Conservation (phyloP, 35 echinoderm and acorn worm species). For the Amphiura filiformis region DNA sequence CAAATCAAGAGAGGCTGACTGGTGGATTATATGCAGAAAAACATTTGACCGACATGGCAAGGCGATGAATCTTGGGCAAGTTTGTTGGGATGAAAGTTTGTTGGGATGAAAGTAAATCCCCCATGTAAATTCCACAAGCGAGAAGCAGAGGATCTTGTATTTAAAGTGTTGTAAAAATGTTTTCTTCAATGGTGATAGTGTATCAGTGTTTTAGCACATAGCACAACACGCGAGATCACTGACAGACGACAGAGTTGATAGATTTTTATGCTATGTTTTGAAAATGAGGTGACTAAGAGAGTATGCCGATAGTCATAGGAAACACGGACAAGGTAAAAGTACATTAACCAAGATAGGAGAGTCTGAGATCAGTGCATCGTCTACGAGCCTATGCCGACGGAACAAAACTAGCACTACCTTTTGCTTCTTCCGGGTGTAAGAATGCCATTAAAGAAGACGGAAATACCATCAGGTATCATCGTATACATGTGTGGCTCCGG, state of each 20-base stretch:
- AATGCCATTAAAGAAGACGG: background rate
- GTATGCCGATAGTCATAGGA: background rate
- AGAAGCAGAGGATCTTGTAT: too few species aligned
- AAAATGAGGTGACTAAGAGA: background rate
- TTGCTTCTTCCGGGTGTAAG: background rate
- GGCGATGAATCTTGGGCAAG: too few species aligned
- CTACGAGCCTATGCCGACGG: background rate
- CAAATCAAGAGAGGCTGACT: too few species aligned
- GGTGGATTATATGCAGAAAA: too few species aligned
- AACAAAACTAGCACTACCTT: background rate
- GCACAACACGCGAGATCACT: background rate
- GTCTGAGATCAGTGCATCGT: background rate
- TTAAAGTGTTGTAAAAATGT: too few species aligned
- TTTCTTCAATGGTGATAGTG: too few species aligned
- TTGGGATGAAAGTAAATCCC: too few species aligned
- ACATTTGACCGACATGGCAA: too few species aligned
- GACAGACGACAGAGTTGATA: background rate
- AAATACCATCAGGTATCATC: background rate
- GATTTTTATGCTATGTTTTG: background rate
- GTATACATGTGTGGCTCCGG: constrained; percentile 8
- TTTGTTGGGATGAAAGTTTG: too few species aligned
- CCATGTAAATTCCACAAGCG: too few species aligned
- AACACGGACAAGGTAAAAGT: background rate
- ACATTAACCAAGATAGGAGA: background rate
- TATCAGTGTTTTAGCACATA: too few species aligned